Evolutionary conservation across 2,797 vertebrate species (phyloP).

Genomic region (Discoglossus pictus): DNA sequence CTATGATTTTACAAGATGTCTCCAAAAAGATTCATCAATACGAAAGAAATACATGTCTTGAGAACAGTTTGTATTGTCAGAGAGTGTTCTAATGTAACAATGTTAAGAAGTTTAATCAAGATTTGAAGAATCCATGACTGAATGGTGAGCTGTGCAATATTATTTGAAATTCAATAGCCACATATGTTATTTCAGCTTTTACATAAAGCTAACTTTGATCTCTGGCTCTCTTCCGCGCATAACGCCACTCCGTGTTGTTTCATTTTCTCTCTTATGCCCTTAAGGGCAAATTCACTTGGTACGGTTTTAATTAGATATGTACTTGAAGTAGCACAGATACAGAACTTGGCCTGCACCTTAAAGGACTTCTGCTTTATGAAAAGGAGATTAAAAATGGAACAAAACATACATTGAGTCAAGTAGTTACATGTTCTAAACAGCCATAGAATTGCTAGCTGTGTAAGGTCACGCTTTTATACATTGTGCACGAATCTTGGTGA

Average conservation of each 20-base stretch:
- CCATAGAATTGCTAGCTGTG: constrained; percentile 14
- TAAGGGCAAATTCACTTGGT: constrained; percentile 34
- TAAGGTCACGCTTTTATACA: constrained; percentile 38
- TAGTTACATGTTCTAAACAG: constrained; percentile 25
- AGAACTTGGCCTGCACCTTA: constrained; percentile 29
- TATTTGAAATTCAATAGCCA: constrained; percentile 10
- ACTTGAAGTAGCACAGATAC: constrained; percentile 41
- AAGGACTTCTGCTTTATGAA: constrained; percentile 25
- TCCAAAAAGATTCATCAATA: too few species aligned
- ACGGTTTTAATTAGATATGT: constrained; percentile 46
- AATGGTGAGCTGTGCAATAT: constrained; percentile 4
- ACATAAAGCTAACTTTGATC: constrained; percentile 36
- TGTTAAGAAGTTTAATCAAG: constrained; percentile 3
- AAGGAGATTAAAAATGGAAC: constrained; percentile 19
- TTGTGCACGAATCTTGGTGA: constrained; percentile 14
- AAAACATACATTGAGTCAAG: constrained; percentile 23
- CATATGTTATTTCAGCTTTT: constrained; percentile 9
- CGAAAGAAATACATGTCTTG: too few species aligned
- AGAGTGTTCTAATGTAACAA: not conserved
- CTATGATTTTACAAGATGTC: too few species aligned
- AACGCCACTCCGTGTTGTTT: constrained; percentile 23
- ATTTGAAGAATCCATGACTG: constrained; percentile 7
- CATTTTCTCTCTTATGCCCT: constrained; percentile 23
- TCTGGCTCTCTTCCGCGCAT: constrained; percentile 12
- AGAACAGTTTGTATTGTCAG: not conserved